Percentiles rank a stretch among this genome's conserved stretches.
Conservation (phyloP, 2,113 vertebrate genomes). For the Aegypius monachus region DNA sequence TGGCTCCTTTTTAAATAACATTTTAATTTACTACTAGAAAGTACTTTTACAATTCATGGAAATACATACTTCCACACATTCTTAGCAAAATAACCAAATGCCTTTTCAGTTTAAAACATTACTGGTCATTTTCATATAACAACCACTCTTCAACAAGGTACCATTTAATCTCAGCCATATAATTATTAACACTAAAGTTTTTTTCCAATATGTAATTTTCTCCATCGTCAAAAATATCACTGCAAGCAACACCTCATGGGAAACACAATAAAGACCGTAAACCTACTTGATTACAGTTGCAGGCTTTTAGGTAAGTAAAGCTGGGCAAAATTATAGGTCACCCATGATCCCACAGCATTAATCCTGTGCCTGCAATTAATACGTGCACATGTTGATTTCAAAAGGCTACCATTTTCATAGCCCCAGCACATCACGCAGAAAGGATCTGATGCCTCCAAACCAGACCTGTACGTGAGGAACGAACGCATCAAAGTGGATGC, state of each 20-base stretch:
- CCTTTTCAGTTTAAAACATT: neutral
- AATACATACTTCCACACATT: neutral
- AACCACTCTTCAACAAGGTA: neutral
- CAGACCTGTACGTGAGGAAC: accelerated
- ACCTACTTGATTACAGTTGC: neutral
- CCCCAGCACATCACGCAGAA: neutral
- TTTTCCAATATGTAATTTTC: neutral
- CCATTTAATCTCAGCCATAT: neutral
- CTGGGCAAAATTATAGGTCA: neutral
- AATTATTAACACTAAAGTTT: neutral
- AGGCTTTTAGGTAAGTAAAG: neutral
- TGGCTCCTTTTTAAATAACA: neutral
- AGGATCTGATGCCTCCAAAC: neutral
- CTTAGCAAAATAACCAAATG: neutral
- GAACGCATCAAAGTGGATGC: neutral
- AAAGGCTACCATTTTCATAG: neutral
- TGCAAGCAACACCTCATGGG: neutral
- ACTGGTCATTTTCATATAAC: neutral
- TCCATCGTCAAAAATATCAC: neutral
- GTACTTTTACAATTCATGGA: neutral
- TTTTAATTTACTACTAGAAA: neutral
- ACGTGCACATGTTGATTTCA: neutral
- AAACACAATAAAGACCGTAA: neutral
- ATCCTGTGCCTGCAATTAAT: neutral
- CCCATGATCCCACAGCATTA: neutral